Evolutionary conservation across 2,113 vertebrate genomes (phyloP), one percentile per base, ranked within the genome.

Genomic region (Pampusana beccarii): DNA sequence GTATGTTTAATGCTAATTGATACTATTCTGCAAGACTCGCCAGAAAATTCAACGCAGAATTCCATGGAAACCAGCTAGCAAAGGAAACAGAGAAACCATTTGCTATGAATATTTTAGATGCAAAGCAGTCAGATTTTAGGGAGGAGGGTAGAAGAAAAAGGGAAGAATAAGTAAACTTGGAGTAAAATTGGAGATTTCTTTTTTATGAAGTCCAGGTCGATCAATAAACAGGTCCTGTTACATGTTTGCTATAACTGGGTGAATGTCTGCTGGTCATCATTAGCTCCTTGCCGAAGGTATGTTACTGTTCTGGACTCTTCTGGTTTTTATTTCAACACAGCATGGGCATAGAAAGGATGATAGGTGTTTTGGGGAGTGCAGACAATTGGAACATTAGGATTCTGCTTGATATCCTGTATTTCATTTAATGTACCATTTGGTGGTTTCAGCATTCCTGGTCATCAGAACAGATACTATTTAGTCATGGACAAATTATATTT

Each of bases 201-300:
- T 79, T 51, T 60, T 94, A 6, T 26, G 10, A n/a, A 46, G 50
- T 65, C 40, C 53, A 73, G 23, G 14, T 58, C 0, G 0, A 13
- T 50, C 56, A 29, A 16, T 71, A 8, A 71, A 48, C 48, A 74
- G 70, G 12, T 78, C 31, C 48, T 74, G 20, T 33, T 80, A 17
- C 34, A 2, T 28, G 15, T 40, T 81, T 31, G 11, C 6, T 69
- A 0, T 62, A 61, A 42, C 3, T 66, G 25, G 18, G 29, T 60
- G 57, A 80, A n/a, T 61, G 9, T 36, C 54, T 93, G 28, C 69
- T 86, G 60, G 58, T 80, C 40, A 25, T 44, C 40, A 26, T 26
- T 56, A 77, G 25, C 28, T 77, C 51, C 44, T 17, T 69, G 36
- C 71, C n/a, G 65, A 69, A 80, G 46, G 26, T 61, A 33, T 64